Evolutionary conservation across 1,140 invertebrate genomes (phyloP), one percentile per base, ranked within the genome.

Genomic region (Drosophila varians): DNA sequence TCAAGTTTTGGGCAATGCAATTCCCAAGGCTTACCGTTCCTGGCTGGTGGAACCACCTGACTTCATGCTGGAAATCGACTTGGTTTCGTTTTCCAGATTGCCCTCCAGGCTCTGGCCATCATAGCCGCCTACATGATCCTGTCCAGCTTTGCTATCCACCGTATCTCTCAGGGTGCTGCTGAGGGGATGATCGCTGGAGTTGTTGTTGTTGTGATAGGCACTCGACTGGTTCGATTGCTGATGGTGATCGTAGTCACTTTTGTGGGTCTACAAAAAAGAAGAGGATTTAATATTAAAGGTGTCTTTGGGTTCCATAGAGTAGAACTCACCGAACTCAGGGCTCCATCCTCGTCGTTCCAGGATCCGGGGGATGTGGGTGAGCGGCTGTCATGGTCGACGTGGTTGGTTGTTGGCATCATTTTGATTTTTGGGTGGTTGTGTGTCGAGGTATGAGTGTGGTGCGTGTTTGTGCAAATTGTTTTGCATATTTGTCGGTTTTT

Each of bases 11-110:
- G 8, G 16, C 3, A 11, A 25, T 16, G 4, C 2, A 40, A 19
- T 6, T 42, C 12, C 1, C 9, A 7, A 19, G n/a, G 40, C 65
- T 89, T 75, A 90, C 89, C 89, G 82, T 40, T 90, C 94, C 72
- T 95, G 93, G 78, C 93, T 91, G 75, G 93, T 91, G 45, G 94
- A 94, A 77, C 94, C 94, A 70, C 94, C 92, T 58, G 93, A 94
- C 88, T 93, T 94, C 74, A 91, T 93, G 92, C 92, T 94, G 82
- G 91, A 94, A 83, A 92, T 94, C 83, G 92, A 95, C 92, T 93
- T 94, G 61, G 92, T 94, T 77, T 91, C 94, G 7, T 95, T 96
- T 90, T 97, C 96, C 51, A 97, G 95, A 91, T 97, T 97, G 60
- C 88, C 84, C 69, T 86, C 77, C 26, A 87, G 61, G 26, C 82